Conservation (phyloP, 2,113 vertebrate genomes). For the Serilophus lunatus region DNA sequence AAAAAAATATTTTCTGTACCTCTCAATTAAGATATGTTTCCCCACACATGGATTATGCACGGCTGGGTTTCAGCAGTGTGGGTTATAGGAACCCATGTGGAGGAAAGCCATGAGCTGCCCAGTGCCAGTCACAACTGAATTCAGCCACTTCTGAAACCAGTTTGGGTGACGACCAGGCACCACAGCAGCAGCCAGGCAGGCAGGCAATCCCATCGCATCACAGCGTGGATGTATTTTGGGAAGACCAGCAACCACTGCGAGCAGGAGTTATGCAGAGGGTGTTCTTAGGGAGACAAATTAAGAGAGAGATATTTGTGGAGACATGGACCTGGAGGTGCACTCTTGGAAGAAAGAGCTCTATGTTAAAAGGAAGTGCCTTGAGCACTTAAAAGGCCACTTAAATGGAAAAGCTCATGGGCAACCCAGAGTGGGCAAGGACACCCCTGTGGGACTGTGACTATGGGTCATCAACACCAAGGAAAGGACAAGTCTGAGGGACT, state of each 20-base stretch:
- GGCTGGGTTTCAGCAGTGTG: not conserved
- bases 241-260: not conserved
- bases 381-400: too few relatives aligned
- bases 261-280: not conserved
- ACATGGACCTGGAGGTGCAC: not conserved
- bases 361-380: not conserved
- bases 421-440: not conserved
- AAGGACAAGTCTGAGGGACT: not conserved
- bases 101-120: not conserved
- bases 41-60: too few relatives aligned
- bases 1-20: not conserved
- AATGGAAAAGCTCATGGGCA: rapidly evolving
- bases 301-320: not conserved
- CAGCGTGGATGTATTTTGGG: not conserved
- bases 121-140: not conserved
- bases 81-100: not conserved
- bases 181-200: not conserved
- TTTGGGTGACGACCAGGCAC: not conserved
- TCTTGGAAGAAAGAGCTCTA: not conserved
- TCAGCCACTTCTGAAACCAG: not conserved
- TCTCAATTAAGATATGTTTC: not conserved
- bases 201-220: not conserved
- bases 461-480: not conserved
- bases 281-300: not conserved
- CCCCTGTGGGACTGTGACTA: not conserved